Evolutionary conservation across 2,888 invertebrate species (phyloP), one percentile per base, ranked within the genome.

Genomic region (Eudasyphora cyanicolor): DNA sequence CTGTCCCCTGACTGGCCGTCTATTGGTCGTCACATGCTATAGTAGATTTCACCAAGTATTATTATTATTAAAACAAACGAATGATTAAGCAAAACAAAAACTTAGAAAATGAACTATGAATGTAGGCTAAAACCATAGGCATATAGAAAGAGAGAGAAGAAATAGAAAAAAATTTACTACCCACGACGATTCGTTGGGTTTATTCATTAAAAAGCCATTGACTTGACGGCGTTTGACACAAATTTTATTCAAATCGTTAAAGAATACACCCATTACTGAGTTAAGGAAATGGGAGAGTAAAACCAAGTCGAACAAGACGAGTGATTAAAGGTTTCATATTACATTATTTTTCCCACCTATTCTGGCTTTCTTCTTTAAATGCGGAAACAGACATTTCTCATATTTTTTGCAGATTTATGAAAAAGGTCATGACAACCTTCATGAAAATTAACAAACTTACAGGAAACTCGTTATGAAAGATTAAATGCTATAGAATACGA

Each of bases 171-270:
- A n/a, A n/a, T n/a, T n/a, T n/a, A n/a, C n/a, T n/a, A n/a, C 49
- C 49, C 49, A 49, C 49, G 49, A 4, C 45, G 12, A 6, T 4
- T 5, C n/a, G 19, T n/a, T 49, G 49, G n/a, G 38, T 8, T 8
- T 45, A 57, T 27, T 57, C 35, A 67, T 62, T 62, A 29, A 35
- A 67, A 67, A 67, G 67, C 24, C 67, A 67, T 67, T 67, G 42
- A 67, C 67, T 42, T n/a, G n/a, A n/a, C n/a, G n/a, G n/a, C 42
- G 19, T 67, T 42, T 67, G 67, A 67, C 67, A 67, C 67, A 67
- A 67, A n/a, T n/a, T n/a, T 24, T 67, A 67, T 35, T 35, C 35
- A 42, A 38, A 67, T 14, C 19, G 67, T 19, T 27, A 1, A 17
- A 19, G 29, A 17, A 62, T 17, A 29, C 38, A 67, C 21, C 35